Conservation (phyloP, 1,140 invertebrate genomes). For the Homarus americanus region DNA sequence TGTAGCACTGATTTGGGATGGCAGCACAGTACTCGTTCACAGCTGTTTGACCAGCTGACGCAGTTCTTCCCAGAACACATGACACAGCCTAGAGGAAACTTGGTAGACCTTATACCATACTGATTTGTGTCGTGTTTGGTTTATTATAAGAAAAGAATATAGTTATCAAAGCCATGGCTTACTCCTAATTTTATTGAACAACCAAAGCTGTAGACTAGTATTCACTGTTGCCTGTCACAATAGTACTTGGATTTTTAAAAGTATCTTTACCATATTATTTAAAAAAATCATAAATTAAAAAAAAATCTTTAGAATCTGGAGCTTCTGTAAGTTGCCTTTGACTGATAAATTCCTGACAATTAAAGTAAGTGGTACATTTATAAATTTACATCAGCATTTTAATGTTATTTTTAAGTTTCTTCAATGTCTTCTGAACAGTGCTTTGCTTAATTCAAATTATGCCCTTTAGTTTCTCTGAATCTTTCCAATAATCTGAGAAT, state of each 20-base stretch:
- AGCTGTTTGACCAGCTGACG: conserved; percentile 84
- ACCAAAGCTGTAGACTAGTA: neutral
- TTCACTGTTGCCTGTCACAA: conserved; percentile 16
- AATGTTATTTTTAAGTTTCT: too few relatives aligned
- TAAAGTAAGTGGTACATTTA: too few relatives aligned
- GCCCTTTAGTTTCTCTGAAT: too few relatives aligned
- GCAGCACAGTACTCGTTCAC: conserved; percentile 78
- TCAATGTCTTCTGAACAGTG: too few relatives aligned
- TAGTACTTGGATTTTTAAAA: neutral
- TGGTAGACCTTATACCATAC: conserved; percentile 82
- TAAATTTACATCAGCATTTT: too few relatives aligned
- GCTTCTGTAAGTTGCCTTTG: neutral
- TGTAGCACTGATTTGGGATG: conserved; percentile 19
- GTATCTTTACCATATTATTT: neutral
- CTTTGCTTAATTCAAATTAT: too few relatives aligned
- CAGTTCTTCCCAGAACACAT: conserved; percentile 85
- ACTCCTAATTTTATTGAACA: neutral
- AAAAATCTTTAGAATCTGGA: neutral
- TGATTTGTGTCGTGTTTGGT: conserved; percentile 1
- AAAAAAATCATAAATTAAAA: neutral
- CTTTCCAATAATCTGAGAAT: too few relatives aligned
- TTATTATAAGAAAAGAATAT: neutral
- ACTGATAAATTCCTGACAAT: neutral
- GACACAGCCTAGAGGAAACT: conserved; percentile 85
- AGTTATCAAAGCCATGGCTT: neutral